phyloP scores from a whole-genome alignment of 2,797 vertebrate species.

The Sternarchorhynchus goeldii region DNA sequence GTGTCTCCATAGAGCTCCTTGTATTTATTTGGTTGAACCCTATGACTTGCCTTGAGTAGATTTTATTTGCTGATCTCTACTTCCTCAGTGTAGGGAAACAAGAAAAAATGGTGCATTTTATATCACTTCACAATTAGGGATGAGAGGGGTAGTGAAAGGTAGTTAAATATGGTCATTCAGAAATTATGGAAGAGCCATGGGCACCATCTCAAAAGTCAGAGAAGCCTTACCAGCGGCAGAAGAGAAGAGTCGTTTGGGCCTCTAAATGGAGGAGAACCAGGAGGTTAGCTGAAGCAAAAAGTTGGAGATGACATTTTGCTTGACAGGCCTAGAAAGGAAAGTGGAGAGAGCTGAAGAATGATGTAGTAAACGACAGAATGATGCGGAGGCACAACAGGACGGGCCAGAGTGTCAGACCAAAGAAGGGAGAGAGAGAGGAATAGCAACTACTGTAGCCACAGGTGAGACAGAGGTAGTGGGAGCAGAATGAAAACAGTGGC shows the following conservation, averaged over 20 bases:
- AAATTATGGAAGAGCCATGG: too few relatives aligned
- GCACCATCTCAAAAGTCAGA: neutral
- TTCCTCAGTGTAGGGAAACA: neutral
- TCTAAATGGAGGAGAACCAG: neutral
- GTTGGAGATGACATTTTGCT: conserved; percentile 23
- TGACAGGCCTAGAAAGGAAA: conserved; percentile 19
- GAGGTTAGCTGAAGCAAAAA: neutral
- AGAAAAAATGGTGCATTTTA: neutral
- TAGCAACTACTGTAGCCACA: conserved; percentile 7
- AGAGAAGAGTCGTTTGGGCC: neutral
- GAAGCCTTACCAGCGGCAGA: neutral
- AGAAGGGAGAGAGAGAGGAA: conserved; percentile 2
- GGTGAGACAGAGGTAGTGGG: conserved; percentile 1
- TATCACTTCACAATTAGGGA: too few relatives aligned
- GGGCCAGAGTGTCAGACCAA: neutral
- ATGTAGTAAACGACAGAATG: neutral
- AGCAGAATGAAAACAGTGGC: conserved; percentile 7
- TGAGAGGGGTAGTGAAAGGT: neutral
- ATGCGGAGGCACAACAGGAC: neutral
- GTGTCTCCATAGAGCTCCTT: too few relatives aligned
- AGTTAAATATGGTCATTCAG: neutral
- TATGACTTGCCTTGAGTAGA: too few relatives aligned
- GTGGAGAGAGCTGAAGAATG: conserved; percentile 5
- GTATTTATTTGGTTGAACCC: too few relatives aligned
- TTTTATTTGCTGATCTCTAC: too few relatives aligned